phyloP scores from a whole-genome alignment of 2,113 vertebrate genomes.

The Chloebia gouldiae region DNA sequence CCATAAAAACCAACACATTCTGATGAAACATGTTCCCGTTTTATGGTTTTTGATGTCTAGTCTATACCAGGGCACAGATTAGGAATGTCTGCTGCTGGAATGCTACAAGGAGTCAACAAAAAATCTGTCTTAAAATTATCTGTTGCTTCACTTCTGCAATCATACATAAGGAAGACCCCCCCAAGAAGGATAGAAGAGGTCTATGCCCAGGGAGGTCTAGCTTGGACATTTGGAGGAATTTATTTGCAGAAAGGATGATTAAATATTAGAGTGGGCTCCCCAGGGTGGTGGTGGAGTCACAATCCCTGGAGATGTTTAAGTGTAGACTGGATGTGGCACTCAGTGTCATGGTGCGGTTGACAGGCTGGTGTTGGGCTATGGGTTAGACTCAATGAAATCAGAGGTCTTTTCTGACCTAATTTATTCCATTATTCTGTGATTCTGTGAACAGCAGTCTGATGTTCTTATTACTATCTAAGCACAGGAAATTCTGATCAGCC shows the following conservation, averaged over 20 bases:
- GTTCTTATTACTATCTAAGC: rapidly evolving
- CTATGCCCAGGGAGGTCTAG: neutral
- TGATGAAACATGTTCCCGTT: neutral
- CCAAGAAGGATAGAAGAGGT: neutral
- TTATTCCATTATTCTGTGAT: neutral
- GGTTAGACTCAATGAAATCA: neutral
- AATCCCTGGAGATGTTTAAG: neutral
- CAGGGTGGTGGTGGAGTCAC: neutral
- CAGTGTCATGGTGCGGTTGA: neutral
- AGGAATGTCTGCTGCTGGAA: neutral
- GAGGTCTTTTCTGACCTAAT: neutral
- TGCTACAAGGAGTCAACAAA: neutral
- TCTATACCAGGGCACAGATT: neutral
- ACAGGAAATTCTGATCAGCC: neutral
- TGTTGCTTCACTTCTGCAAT: neutral
- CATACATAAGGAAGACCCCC: rapidly evolving
- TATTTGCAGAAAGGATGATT: neutral
- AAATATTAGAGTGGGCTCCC: neutral
- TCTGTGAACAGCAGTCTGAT: neutral
- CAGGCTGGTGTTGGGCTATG: neutral
- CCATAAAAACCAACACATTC: neutral
- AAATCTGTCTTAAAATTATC: neutral
- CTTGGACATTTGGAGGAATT: neutral
- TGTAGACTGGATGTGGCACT: too few species aligned
- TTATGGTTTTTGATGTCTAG: neutral